Evolutionary conservation across 2,888 invertebrate genomes (phyloP).

Genomic region (Ryuthela nishihirai): DNA sequence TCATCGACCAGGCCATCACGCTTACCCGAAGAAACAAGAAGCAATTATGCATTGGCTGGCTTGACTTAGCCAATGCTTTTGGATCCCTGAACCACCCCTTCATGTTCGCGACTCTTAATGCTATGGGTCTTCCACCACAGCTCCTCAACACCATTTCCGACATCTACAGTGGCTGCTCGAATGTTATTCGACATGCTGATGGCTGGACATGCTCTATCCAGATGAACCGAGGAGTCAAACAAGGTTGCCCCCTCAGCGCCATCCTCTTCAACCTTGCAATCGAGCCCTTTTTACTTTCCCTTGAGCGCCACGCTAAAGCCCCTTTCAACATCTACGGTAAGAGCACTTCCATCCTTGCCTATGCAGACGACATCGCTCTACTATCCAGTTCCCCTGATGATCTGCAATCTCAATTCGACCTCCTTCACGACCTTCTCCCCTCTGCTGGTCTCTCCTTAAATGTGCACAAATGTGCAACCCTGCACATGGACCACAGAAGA

Average conservation of each 20-base stretch:
- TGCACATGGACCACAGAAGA: no score
- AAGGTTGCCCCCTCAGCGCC: slow-evolving; percentile 48
- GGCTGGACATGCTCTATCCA: slow-evolving; percentile 39
- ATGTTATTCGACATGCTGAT: slow-evolving; percentile 29
- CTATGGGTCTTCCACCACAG: background rate
- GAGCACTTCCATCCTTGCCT: slow-evolving; percentile 13
- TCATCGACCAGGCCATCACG: slow-evolving; percentile 21
- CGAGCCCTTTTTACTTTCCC: slow-evolving; percentile 42
- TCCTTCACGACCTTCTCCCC: no score
- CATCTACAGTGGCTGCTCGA: slow-evolving; percentile 38
- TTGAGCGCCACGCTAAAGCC: no score
- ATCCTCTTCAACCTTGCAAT: slow-evolving; percentile 47
- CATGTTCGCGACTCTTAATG: slow-evolving; percentile 2
- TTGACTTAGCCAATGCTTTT: slow-evolving; percentile 51
- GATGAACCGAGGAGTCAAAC: slow-evolving; percentile 45
- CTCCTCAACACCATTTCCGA: slow-evolving; percentile 27
- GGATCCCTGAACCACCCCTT: slow-evolving; percentile 47
- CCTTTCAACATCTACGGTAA: no score
- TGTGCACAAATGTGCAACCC: no score
- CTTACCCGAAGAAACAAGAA: slow-evolving; percentile 7
- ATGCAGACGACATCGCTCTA: slow-evolving; percentile 44
- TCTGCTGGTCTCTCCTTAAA: no score
- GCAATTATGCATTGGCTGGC: slow-evolving; percentile 46
- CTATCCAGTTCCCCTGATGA: slow-evolving; percentile 9
- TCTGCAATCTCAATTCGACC: no score